Percentiles rank a stretch among this genome's conserved stretches.
These are phyloP conservation scores for Drosophila anomelani DNA, from an alignment of 2,888 invertebrate species.

Conservation along the genomic window DNA sequence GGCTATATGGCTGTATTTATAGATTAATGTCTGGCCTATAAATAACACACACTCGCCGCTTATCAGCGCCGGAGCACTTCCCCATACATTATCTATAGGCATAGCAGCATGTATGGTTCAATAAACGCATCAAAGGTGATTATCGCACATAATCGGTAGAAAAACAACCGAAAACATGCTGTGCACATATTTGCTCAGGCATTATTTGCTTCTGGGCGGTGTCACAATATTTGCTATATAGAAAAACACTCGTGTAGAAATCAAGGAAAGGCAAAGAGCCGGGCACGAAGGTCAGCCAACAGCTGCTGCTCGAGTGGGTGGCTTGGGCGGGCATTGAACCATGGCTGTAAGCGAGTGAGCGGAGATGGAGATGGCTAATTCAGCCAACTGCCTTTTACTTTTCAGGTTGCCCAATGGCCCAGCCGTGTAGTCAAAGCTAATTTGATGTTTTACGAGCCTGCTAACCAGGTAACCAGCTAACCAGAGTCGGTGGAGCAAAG, in stretches of 20 bases:
- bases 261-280: conserved; percentile 52
- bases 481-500: conserved; percentile 3
- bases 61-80: conserved; percentile 42
- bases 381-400: conserved; percentile 65
- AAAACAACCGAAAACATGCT: conserved; percentile 20
- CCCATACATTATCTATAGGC: conserved; percentile 12
- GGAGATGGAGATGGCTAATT: conserved; percentile 52
- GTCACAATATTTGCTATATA: conserved; percentile 54
- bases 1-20: conserved; percentile 16
- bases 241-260: conserved; percentile 29
- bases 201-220: not conserved
- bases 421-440: conserved; percentile 51
- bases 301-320: conserved; percentile 49
- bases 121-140: conserved; percentile 54
- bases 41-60: conserved; percentile 19
- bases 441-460: conserved; percentile 46
- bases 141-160: conserved; percentile 36
- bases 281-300: conserved; percentile 57
- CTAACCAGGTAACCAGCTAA: conserved; percentile 23
- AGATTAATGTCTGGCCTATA: conserved; percentile 20
- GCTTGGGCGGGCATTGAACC: conserved; percentile 56
- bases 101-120: conserved; percentile 48
- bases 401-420: conserved; percentile 52
- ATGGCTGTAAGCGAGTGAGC: conserved; percentile 2
- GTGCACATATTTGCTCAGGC: conserved; percentile 29